Base-by-base conservation (phyloP, 1,140 invertebrate species). In the Aphelenchoides avenae region DNA sequence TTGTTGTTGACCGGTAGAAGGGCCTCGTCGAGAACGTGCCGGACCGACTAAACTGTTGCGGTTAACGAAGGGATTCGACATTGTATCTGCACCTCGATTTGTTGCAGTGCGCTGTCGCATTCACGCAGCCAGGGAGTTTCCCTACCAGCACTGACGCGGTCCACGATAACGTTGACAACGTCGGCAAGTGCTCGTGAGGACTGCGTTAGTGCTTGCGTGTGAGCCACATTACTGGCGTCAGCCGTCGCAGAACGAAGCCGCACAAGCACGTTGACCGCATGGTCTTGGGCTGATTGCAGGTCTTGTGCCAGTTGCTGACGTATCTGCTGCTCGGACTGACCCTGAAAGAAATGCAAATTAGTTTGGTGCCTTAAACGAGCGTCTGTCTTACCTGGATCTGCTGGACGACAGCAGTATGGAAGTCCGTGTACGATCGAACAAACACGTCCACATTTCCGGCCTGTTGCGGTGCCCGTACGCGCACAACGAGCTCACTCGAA, bases 41-140 rank as follows among this genome's bases (percentile, higher is more conserved):
- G 83, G 79, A 89, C 86, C 36, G 78, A 85, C 76, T 91, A 85
- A n/a, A n/a, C n/a, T n/a, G n/a, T n/a, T n/a, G n/a, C n/a, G n/a
- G n/a, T n/a, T n/a, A n/a, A n/a, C n/a, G n/a, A n/a, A n/a, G n/a
- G n/a, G n/a, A n/a, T n/a, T n/a, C n/a, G n/a, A n/a, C n/a, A n/a
- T n/a, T n/a, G n/a, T n/a, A n/a, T n/a, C n/a, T n/a, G n/a, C n/a
- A n/a, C n/a, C n/a, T n/a, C n/a, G 56, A 96, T 94, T 73, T 88
- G 88, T 51, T 90, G 82, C n/a, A 95, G 86, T 1, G 93, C 91
- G 74, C 89, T 92, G 73, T 93, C 91, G 78, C 91, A 96, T 73
- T 97, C 93, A 75, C 89, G 92, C 80, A 94, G 89, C 0, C 91
- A 88, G 62, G 77, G 90, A 0, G 88, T 87, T n/a, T 34, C 52